Conservation (phyloP, 1,140 invertebrate genomes). For the Lepidurus apus region DNA sequence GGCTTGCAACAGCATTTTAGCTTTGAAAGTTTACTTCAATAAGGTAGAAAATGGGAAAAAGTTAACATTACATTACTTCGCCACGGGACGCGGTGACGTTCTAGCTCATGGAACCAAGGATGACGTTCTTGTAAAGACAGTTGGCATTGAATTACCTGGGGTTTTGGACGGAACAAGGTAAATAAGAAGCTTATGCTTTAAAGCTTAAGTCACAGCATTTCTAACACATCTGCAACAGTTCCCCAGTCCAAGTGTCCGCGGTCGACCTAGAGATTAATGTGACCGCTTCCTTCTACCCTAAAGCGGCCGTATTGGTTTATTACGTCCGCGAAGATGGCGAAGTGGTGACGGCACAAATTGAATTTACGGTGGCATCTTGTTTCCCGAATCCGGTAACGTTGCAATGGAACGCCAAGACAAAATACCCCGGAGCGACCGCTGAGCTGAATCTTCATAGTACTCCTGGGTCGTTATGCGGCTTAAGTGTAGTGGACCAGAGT, state of each 20-base stretch:
- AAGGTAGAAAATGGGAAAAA: conserved; percentile 27
- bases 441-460: conserved; percentile 50
- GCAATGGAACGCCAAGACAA: conserved; percentile 47
- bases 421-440: conserved; percentile 50
- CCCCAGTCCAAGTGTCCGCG: not conserved
- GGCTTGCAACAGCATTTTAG: not conserved
- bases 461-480: conserved; percentile 53
- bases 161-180: conserved; percentile 35
- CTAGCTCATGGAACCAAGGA: conserved; percentile 36
- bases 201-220: not conserved
- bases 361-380: conserved; percentile 50
- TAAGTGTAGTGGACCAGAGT: conserved; percentile 57
- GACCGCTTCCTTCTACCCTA: conserved; percentile 39
- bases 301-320: conserved; percentile 57
- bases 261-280: conserved; percentile 37
- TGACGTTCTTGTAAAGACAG: conserved; percentile 38
- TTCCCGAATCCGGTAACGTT: conserved; percentile 50
- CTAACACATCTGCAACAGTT: not conserved
- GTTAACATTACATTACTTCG: conserved; percentile 26
- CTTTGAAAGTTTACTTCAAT: conserved; percentile 25
- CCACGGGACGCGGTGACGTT: conserved; percentile 39
- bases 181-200: not conserved
- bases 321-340: conserved; percentile 68
- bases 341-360: conserved; percentile 55
- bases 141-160: conserved; percentile 36